Percentiles rank a stretch among this genome's conserved stretches.
Evolutionary conservation across 2,113 vertebrate species (phyloP).

Genomic region (Hippocampus abdominalis): DNA sequence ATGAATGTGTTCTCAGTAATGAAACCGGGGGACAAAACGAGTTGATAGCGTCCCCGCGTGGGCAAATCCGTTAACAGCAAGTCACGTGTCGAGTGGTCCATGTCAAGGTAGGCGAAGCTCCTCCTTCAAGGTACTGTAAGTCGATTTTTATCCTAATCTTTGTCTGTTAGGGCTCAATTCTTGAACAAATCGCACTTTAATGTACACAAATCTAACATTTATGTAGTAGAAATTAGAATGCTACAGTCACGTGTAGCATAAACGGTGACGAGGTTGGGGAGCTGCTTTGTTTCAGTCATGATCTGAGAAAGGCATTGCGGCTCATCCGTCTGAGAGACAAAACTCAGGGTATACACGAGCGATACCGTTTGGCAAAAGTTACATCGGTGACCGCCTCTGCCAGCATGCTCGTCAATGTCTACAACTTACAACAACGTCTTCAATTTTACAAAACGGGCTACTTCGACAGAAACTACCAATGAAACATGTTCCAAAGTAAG

Average conservation of each 20-base stretch:
- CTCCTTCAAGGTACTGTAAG: conserved; percentile 31
- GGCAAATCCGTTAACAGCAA: background rate
- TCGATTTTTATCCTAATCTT: rapidly evolving
- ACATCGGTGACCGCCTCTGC: conserved; percentile 31
- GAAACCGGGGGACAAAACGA: background rate
- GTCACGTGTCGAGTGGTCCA: rapidly evolving
- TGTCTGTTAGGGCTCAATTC: conserved; percentile 15
- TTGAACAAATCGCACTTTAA: background rate
- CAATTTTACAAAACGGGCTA: background rate
- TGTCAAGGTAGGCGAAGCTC: conserved; percentile 8
- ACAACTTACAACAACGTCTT: background rate
- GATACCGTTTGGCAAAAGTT: background rate
- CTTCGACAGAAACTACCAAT: rapidly evolving
- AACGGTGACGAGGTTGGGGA: background rate
- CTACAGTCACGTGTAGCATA: background rate
- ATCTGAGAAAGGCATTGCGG: background rate
- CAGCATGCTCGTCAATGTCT: conserved; percentile 20
- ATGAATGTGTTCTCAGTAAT: background rate
- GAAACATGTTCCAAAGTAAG: background rate
- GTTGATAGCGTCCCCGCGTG: conserved; percentile 30
- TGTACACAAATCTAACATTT: background rate
- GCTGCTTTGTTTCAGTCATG: rapidly evolving
- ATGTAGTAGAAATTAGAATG: background rate
- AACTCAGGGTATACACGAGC: rapidly evolving
- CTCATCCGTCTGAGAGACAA: conserved; percentile 19